Evolutionary conservation across 2,888 invertebrate species (phyloP).

Genomic region (Plusia festucae): DNA sequence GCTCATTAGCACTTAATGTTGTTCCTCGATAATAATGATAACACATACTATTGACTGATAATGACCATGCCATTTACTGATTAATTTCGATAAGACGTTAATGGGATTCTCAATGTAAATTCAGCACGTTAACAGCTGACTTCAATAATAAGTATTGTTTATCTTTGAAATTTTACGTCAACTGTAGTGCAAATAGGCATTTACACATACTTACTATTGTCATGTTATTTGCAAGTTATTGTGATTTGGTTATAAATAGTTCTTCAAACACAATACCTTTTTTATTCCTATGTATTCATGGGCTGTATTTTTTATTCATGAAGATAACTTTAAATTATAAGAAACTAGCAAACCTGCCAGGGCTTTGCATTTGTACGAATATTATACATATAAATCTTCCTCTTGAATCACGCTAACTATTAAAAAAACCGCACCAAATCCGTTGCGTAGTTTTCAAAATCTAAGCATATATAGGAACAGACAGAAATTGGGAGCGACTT

Average conservation of each 20-base stretch:
- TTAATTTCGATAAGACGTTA: constrained; percentile 42
- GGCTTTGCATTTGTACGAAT: too few relatives aligned
- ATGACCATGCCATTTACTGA: constrained; percentile 47
- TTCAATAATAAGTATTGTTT: constrained; percentile 21
- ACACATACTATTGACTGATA: constrained; percentile 52
- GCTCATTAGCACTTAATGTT: constrained; percentile 44
- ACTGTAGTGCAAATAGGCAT: constrained; percentile 32
- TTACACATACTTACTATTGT: constrained; percentile 26
- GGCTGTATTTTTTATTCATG: not conserved
- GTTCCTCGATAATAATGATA: constrained; percentile 44
- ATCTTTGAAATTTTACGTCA: constrained; percentile 50
- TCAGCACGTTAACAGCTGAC: constrained; percentile 49
- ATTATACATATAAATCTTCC: too few relatives aligned
- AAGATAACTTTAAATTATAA: too few relatives aligned
- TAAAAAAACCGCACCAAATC: too few relatives aligned
- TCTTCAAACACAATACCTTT: not conserved
- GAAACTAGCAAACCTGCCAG: too few relatives aligned
- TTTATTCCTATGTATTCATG: not conserved
- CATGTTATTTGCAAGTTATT: constrained; percentile 6
- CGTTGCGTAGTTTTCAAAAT: too few relatives aligned
- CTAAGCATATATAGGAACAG: too few relatives aligned
- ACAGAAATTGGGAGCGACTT: too few relatives aligned
- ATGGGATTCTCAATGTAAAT: constrained; percentile 22
- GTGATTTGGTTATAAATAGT: not conserved
- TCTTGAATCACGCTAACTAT: too few relatives aligned